Evolutionary conservation across 53 echinoderm and acorn worm species (phyloP).

Genomic region (Crossaster papposus): DNA sequence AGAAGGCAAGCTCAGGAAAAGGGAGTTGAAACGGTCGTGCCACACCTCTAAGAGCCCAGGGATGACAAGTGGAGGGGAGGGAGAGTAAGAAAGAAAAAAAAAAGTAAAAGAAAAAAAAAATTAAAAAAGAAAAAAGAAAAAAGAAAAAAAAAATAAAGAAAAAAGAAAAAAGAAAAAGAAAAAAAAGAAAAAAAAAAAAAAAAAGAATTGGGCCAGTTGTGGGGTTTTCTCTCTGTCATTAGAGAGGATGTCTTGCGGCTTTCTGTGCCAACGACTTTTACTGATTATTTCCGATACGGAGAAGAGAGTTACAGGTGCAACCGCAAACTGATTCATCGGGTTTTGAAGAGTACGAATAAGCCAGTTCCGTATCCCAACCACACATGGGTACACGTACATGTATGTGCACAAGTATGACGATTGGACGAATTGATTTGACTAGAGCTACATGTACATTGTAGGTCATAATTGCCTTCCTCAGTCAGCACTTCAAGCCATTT

Average conservation of each 20-base stretch:
- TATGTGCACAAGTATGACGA: too few species aligned
- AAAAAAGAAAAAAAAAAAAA: too few species aligned
- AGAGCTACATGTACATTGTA: too few species aligned
- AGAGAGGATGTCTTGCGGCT: constrained; percentile 5
- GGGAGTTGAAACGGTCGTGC: neutral
- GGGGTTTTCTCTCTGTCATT: neutral
- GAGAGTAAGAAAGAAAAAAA: too few species aligned
- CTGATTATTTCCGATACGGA: constrained; percentile 22
- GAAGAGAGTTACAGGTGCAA: neutral
- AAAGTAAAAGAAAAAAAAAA: too few species aligned
- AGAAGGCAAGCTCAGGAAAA: neutral
- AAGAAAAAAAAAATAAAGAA: too few species aligned
- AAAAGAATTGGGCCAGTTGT: neutral
- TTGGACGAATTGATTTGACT: neutral
- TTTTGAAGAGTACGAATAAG: neutral
- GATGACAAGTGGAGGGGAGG: neutral
- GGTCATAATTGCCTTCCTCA: too few species aligned
- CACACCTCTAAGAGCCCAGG: neutral
- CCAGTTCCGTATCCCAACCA: too few species aligned
- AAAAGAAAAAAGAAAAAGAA: too few species aligned
- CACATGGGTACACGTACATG: too few species aligned
- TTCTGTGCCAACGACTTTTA: constrained; percentile 36
- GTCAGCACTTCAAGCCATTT: too few species aligned
- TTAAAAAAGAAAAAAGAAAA: too few species aligned
- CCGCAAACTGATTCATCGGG: neutral